Evolutionary conservation across 92 coral and sea anemone species (phyloP).

Genomic region (Zoanthus sociatus): DNA sequence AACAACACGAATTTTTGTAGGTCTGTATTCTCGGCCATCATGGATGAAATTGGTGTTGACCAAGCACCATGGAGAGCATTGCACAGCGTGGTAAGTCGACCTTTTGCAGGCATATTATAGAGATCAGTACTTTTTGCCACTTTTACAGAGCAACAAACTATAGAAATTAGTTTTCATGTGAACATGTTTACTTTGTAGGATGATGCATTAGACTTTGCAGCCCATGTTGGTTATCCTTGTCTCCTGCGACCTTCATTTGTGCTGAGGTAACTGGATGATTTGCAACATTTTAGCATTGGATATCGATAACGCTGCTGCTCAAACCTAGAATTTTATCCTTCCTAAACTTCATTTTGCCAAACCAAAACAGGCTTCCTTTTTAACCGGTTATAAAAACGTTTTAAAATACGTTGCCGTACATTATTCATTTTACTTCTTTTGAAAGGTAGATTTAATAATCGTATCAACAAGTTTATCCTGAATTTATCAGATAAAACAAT

Average conservation of each 20-base stretch:
- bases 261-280: slow-evolving; percentile 72
- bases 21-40: slow-evolving; percentile 93
- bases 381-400: too few relatives aligned
- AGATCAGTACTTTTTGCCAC: not conserved
- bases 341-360: too few relatives aligned
- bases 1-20: slow-evolving; percentile 36
- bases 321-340: too few relatives aligned
- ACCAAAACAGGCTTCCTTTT: too few relatives aligned
- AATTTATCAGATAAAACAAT: too few relatives aligned
- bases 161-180: not conserved
- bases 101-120: not conserved
- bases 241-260: slow-evolving; percentile 96
- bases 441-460: too few relatives aligned
- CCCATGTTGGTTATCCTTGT: slow-evolving; percentile 96
- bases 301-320: too few relatives aligned
- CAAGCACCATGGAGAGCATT: slow-evolving; percentile 99
- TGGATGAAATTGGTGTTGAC: slow-evolving; percentile 91
- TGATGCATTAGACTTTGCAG: slow-evolving; percentile 97
- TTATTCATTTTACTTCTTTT: too few relatives aligned
- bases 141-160: not conserved
- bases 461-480: too few relatives aligned
- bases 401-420: too few relatives aligned
- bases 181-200: slow-evolving; percentile 60
- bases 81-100: slow-evolving; percentile 77
- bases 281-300: too few relatives aligned